Evolutionary conservation across 2,113 vertebrate genomes (phyloP).

Genomic region (Pterocles gutturalis): DNA sequence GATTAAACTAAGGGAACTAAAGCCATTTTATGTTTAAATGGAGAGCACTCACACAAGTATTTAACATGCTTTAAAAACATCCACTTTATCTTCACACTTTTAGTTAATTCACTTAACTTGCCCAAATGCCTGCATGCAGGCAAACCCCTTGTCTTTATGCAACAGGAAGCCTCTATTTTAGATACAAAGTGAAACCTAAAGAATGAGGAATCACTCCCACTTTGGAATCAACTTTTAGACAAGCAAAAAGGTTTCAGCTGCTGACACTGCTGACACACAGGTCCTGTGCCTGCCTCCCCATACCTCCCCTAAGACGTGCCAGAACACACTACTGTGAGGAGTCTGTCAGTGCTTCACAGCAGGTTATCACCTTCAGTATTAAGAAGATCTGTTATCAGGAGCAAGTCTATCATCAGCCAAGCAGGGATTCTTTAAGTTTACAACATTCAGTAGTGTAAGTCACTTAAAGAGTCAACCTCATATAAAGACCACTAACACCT

Average conservation of each 20-base stretch:
- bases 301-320: not conserved
- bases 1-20: slow-evolving; percentile 34
- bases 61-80: slow-evolving; percentile 22
- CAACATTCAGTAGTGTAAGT: not conserved
- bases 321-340: not conserved
- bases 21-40: slow-evolving; percentile 14
- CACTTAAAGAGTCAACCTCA: not conserved
- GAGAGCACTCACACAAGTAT: not conserved
- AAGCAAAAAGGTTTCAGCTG: not conserved
- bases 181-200: not conserved
- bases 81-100: slow-evolving; percentile 16
- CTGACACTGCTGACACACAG: not conserved
- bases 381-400: not conserved
- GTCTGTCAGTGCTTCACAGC: not conserved
- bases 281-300: too few species aligned
- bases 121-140: not conserved
- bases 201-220: not conserved
- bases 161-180: not conserved
- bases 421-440: not conserved
- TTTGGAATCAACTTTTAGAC: not conserved
- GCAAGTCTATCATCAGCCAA: not conserved
- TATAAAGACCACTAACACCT: not conserved
- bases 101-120: slow-evolving; percentile 44
- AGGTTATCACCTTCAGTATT: not conserved
- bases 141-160: not conserved